Conservation (phyloP, 1,140 invertebrate species). For the Hermatobates lingyangjiaoensis region DNA sequence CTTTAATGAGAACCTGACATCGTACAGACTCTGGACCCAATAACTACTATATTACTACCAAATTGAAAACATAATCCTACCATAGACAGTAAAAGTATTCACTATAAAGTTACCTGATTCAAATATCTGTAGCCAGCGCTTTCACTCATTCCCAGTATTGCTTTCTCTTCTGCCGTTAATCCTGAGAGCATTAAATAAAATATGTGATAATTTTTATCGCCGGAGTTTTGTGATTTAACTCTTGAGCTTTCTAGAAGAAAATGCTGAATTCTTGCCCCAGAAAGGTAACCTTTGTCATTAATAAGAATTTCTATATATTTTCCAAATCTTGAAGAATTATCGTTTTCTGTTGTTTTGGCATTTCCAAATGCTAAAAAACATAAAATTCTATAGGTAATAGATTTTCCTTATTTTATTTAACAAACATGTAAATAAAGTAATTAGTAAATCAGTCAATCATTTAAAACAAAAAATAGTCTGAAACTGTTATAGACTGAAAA, state of each 20-base stretch:
- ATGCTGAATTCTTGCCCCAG: slow-evolving; percentile 86
- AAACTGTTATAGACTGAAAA: too few relatives aligned
- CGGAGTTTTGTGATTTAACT: slow-evolving; percentile 69
- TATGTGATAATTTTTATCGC: slow-evolving; percentile 90
- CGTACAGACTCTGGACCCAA: background rate
- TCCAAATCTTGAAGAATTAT: slow-evolving; percentile 89
- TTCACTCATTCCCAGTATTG: slow-evolving; percentile 51
- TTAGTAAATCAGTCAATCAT: background rate
- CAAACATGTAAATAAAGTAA: background rate
- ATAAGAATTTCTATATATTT: slow-evolving; percentile 95
- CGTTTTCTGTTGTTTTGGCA: slow-evolving; percentile 88
- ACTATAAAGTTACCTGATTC: slow-evolving; percentile 48
- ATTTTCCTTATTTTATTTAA: background rate
- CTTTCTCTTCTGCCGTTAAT: slow-evolving; percentile 55
- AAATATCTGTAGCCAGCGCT: slow-evolving; percentile 62
- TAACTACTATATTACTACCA: background rate
- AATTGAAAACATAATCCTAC: background rate
- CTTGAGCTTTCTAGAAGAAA: slow-evolving; percentile 89
- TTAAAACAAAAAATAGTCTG: background rate
- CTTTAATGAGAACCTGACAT: background rate
- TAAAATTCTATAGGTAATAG: background rate
- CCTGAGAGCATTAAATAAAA: slow-evolving; percentile 87
- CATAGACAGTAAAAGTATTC: too few relatives aligned
- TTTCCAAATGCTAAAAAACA: slow-evolving; percentile 69
- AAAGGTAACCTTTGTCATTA: slow-evolving; percentile 64